Evolutionary conservation across 2,797 vertebrate species (phyloP).

Genomic region (Scolopax bukidnonensis): DNA sequence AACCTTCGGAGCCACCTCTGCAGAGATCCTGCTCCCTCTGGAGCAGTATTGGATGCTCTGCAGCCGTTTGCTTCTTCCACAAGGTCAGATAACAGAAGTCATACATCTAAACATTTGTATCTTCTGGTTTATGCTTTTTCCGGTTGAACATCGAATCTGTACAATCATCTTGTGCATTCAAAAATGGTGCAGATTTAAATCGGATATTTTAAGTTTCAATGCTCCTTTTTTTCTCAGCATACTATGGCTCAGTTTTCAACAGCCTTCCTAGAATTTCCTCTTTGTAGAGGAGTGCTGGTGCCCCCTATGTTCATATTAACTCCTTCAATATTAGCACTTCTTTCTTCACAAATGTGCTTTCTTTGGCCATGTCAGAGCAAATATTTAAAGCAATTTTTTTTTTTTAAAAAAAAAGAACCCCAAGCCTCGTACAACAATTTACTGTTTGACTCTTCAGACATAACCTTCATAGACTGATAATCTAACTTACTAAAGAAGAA

Average conservation of each 20-base stretch:
- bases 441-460: neutral
- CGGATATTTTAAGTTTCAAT: neutral
- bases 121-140: neutral
- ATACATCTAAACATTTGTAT: neutral
- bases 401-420: neutral
- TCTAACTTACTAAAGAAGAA: neutral
- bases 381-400: neutral
- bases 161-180: neutral
- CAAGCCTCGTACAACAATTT: neutral
- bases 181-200: neutral
- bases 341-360: neutral
- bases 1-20: constrained; percentile 36
- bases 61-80: neutral
- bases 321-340: neutral
- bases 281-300: neutral
- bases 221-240: neutral
- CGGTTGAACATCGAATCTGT: neutral
- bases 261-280: neutral
- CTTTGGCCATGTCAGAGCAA: neutral
- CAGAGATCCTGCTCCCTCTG: neutral
- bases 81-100: neutral
- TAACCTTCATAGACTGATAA: neutral
- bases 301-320: neutral
- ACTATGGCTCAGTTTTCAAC: neutral
- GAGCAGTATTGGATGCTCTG: neutral